Evolutionary conservation across 2,113 vertebrate genomes (phyloP).

Genomic region (Colossoma macropomum): DNA sequence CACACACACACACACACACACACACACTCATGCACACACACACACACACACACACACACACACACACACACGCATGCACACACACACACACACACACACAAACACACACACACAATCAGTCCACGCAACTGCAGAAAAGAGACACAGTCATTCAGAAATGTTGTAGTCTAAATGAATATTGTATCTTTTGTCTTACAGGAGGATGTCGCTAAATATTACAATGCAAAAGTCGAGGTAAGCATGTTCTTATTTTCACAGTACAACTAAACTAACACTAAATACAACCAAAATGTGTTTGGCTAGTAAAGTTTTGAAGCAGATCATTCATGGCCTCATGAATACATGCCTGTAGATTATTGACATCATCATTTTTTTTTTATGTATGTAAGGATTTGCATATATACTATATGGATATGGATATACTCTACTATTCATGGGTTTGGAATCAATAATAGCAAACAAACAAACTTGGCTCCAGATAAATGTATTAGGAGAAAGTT

Average conservation of each 20-base stretch:
- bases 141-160: neutral
- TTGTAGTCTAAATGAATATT: conserved; percentile 23
- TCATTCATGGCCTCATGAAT: too few relatives aligned
- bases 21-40: conserved; percentile 54
- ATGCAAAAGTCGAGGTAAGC: conserved; percentile 92
- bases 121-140: conserved; percentile 52
- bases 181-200: conserved; percentile 75
- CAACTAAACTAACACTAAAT: too few relatives aligned
- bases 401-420: too few relatives aligned
- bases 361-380: too few relatives aligned
- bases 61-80: neutral
- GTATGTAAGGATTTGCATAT: too few relatives aligned
- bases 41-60: neutral
- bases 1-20: conserved; percentile 31
- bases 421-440: too few relatives aligned
- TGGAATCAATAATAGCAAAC: too few relatives aligned
- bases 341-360: too few relatives aligned
- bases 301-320: too few relatives aligned
- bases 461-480: too few relatives aligned
- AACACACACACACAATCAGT: conserved; percentile 36
- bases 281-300: too few relatives aligned
- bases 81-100: conserved; percentile 12
- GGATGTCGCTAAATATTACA: conserved; percentile 88
- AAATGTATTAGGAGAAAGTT: too few relatives aligned
- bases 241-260: neutral